Percentiles rank a stretch among this genome's conserved stretches.
Conservation (phyloP, 2,113 vertebrate genomes). For the Aegithalos caudatus region DNA sequence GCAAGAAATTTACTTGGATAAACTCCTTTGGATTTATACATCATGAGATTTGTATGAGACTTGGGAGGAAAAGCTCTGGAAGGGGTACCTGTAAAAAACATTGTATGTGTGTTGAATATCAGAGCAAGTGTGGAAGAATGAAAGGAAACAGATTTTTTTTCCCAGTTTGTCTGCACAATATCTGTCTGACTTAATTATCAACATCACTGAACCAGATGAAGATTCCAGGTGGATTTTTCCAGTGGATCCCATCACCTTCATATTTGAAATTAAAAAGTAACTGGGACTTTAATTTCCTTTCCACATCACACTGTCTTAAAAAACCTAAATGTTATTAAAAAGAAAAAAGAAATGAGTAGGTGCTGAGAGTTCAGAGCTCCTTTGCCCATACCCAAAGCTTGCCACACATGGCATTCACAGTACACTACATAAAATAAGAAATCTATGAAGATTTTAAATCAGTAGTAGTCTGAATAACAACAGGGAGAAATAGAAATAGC, state of each 20-base stretch:
- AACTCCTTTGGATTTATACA: not conserved
- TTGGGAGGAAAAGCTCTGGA: not conserved
- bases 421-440: not conserved
- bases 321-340: not conserved
- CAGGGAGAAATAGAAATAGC: not conserved
- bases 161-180: slow-evolving; percentile 24
- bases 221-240: slow-evolving; percentile 11
- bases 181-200: slow-evolving; percentile 23
- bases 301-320: not conserved
- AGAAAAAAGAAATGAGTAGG: not conserved
- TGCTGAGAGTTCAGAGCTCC: not conserved
- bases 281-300: not conserved
- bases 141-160: not conserved
- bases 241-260: not conserved
- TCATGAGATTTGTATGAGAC: not conserved
- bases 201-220: not conserved
- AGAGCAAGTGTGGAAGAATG: not conserved
- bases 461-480: not conserved
- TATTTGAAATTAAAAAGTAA: not conserved
- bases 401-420: not conserved
- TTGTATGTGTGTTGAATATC: not conserved
- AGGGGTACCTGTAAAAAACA: not conserved
- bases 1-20: not conserved
- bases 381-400: not conserved
- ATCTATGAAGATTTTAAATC: not conserved